Conservation (phyloP, 2,888 invertebrate genomes). For the Strigamia crassipes region DNA sequence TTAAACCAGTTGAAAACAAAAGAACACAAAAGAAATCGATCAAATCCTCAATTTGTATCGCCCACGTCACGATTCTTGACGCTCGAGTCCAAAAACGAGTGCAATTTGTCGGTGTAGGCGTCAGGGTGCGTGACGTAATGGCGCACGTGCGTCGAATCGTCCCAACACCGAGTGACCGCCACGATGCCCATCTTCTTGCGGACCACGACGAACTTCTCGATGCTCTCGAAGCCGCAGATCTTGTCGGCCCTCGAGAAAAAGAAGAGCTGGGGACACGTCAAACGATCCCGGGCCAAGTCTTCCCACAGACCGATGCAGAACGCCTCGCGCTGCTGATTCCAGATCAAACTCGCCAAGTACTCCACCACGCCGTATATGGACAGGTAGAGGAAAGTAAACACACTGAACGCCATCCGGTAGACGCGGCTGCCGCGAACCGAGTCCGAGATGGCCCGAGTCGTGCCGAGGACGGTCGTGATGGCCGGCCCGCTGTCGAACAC, state of each 20-base stretch:
- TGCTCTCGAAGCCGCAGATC: slow-evolving; percentile 69
- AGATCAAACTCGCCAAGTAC: slow-evolving; percentile 62
- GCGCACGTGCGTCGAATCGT: slow-evolving; percentile 75
- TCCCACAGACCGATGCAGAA: slow-evolving; percentile 63
- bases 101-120: slow-evolving; percentile 43
- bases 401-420: slow-evolving; percentile 45
- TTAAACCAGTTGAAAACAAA: no score
- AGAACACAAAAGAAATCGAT: no score
- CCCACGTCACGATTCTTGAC: background rate
- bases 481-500: slow-evolving; percentile 76
- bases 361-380: slow-evolving; percentile 62
- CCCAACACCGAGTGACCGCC: slow-evolving; percentile 68
- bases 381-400: slow-evolving; percentile 61
- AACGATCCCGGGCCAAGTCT: slow-evolving; percentile 62
- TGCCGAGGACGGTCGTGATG: slow-evolving; percentile 45
- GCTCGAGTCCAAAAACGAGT: slow-evolving; percentile 47
- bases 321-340: slow-evolving; percentile 54
- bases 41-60: background rate
- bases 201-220: slow-evolving; percentile 69
- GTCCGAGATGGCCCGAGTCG: slow-evolving; percentile 64
- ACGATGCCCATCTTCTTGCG: slow-evolving; percentile 67
- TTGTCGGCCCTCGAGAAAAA: slow-evolving; percentile 74
- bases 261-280: slow-evolving; percentile 72
- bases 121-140: slow-evolving; percentile 58
- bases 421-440: slow-evolving; percentile 63